Percentiles rank a stretch among this genome's conserved stretches.
phyloP scores from a whole-genome alignment of 2,113 vertebrate genomes.

The Muscicapa adusta region DNA sequence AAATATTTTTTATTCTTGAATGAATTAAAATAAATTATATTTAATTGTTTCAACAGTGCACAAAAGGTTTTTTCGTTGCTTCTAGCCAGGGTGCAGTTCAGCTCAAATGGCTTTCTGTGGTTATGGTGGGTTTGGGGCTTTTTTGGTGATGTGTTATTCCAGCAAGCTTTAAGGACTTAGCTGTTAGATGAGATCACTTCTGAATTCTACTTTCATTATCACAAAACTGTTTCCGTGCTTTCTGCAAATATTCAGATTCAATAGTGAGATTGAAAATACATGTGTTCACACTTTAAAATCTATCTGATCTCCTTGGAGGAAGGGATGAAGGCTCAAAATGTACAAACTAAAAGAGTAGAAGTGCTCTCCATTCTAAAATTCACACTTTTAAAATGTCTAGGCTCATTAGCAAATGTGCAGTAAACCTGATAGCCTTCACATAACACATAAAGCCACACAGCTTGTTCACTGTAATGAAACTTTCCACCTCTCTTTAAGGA shows the following conservation, averaged over 20 bases:
- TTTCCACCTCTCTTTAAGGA: not conserved
- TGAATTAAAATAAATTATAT: not conserved
- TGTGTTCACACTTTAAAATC: not conserved
- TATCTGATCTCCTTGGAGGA: not conserved
- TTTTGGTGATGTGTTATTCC: not conserved
- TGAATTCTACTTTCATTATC: not conserved
- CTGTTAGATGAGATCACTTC: not conserved
- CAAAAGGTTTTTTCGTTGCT: not conserved
- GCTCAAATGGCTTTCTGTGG: not conserved
- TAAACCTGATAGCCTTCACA: not conserved
- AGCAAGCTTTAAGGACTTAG: not conserved
- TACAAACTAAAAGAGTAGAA: not conserved
- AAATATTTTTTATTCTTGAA: not conserved
- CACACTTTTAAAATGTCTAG: not conserved
- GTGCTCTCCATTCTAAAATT: not conserved
- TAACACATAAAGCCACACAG: not conserved
- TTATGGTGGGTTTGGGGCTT: not conserved
- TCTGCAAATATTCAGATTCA: not conserved
- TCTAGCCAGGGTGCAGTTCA: not conserved
- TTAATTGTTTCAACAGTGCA: not conserved
- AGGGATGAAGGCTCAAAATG: not conserved
- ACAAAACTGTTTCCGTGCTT: not conserved
- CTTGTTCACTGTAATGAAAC: not conserved
- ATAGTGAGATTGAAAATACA: not conserved
- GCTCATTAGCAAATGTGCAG: not conserved